Base-by-base conservation (phyloP, 2,888 invertebrate genomes). In the Sthenelais limicola region DNA sequence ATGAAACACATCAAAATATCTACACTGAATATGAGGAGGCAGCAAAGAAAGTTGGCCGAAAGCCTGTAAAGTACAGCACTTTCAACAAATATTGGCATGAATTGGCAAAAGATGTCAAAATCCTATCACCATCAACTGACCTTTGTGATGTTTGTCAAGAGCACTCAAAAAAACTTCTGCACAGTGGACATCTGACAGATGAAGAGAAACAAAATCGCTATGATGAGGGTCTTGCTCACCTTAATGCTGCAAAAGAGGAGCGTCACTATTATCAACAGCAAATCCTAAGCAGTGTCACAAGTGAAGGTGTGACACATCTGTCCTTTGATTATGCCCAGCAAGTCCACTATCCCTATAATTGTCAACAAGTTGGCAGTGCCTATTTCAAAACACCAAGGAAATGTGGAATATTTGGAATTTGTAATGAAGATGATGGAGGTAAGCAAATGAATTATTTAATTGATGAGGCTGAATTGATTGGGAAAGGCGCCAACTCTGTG, bases 361-460 rank as follows among this genome's bases (percentile, higher is more conserved):
- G 43, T 43, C 43, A 43, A 18, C 43, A 43, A 43, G 43, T 43
- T 43, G 43, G 43, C 12, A 43, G 43, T 43, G 43, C 43, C 9
- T 43, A 12, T 18, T 43, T 43, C 43, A 43, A 43, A 43, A 43
- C 43, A 43, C 43, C 43, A 43, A 43, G 43, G 43, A 43, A 43
- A 43, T 43, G 43, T 43, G 43, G 12, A 43, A 43, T 43, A 12
- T 43, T 43, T 43, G 43, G 43, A 12, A 18, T 43, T 12, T 43
- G 43, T 43, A 18, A 43, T 12, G 43, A 43, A 18, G 43, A 9
- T 12, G 12, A 9, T 12, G 43, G 15, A 18, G 43, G 15, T 18
- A 43, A 43, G 43, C 43, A 43, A 43, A 18, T 43, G 9, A 43
- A 43, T 18, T 43, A 43, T 18, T 12, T 43, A 18, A 43, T 43